A percentile compares a stretch with the other conserved stretches of the same genome.
Conservation (phyloP, 2,797 vertebrate genomes). For the Mionectes olivaceus region DNA sequence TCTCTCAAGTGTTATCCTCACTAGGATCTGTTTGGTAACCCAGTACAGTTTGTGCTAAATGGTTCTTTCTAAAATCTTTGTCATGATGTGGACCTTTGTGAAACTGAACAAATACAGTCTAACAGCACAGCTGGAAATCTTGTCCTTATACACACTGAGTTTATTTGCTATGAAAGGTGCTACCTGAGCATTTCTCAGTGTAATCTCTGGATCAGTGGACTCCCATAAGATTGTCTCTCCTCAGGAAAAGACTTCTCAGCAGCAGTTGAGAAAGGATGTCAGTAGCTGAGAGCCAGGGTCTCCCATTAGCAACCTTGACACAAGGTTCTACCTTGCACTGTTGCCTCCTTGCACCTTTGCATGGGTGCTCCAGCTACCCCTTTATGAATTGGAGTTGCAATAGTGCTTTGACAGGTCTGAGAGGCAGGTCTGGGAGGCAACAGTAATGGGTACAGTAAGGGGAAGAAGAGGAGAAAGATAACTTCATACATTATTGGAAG, state of each 20-base stretch:
- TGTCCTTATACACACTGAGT: neutral
- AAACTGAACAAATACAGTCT: neutral
- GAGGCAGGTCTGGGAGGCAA: neutral
- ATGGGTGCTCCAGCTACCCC: rapidly evolving
- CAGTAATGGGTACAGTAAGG: neutral
- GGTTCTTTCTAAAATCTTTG: neutral
- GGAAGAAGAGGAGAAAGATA: neutral
- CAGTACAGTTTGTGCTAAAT: neutral
- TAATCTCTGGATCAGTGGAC: neutral
- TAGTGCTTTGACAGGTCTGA: neutral
- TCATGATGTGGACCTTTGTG: neutral
- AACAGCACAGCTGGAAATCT: neutral
- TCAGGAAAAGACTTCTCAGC: neutral
- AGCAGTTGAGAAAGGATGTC: neutral
- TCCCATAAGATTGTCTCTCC: neutral
- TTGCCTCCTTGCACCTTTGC: neutral
- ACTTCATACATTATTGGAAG: neutral
- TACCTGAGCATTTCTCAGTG: neutral
- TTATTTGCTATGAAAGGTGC: neutral
- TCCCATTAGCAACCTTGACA: neutral
- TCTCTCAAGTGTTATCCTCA: neutral
- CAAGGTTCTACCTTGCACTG: neutral
- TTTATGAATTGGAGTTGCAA: neutral
- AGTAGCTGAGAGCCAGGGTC: neutral
- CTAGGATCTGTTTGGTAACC: neutral